Evolutionary conservation across 2,797 vertebrate genomes (phyloP).

Genomic region (Sebastes diaconus): DNA sequence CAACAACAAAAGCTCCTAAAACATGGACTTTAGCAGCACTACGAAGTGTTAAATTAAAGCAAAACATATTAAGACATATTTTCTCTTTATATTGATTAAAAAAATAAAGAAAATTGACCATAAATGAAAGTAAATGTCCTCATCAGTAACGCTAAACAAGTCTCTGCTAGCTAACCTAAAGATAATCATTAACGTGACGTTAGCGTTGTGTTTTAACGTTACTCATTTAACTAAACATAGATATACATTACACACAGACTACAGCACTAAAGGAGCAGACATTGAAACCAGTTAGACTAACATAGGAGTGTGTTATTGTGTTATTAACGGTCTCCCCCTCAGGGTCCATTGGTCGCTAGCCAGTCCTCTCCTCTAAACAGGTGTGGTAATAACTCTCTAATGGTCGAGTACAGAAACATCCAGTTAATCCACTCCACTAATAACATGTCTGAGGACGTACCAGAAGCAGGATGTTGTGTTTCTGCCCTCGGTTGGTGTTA

Average conservation of each 20-base stretch:
- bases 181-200: neutral
- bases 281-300: too few species aligned
- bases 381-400: slow-evolving; percentile 9
- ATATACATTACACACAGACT: neutral
- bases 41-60: fast-evolving
- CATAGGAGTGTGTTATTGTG: too few species aligned
- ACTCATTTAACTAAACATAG: too few species aligned
- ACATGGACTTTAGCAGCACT: neutral
- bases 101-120: fast-evolving
- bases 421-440: fast-evolving
- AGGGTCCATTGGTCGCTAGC: slow-evolving; percentile 5
- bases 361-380: slow-evolving; percentile 20
- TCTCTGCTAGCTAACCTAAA: neutral
- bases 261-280: neutral
- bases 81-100: neutral
- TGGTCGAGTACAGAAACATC: neutral
- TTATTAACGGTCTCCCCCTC: neutral
- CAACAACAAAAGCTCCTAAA: neutral
- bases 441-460: slow-evolving; percentile 54
- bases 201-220: neutral
- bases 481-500: slow-evolving; percentile 65
- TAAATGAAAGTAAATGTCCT: neutral
- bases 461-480: slow-evolving; percentile 39
- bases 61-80: neutral
- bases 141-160: neutral